Base-by-base conservation (phyloP, 1,140 invertebrate species). In the Triops longicaudatus region DNA sequence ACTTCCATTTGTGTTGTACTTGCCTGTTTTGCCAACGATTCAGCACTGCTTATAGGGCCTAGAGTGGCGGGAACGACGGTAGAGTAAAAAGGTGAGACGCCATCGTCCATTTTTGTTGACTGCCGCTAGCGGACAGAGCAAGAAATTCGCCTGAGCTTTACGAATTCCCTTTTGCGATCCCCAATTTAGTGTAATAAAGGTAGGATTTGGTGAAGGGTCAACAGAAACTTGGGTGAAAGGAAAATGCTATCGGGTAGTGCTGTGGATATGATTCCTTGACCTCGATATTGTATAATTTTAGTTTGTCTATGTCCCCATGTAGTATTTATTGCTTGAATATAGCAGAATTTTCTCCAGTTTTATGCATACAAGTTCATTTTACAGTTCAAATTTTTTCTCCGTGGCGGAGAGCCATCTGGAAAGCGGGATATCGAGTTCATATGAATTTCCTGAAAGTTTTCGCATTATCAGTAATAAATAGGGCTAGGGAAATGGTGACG, bases 71-170 rank as follows among this genome's bases (percentile, higher is more conserved):
- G 50, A 63, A 63, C 50, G 50, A 63, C 50, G 50, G 7, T 63
- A 17, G 5, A 63, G 50, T 63, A 63, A 63, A 63, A 63, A 63
- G 50, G 50, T 63, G 50, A 63, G 50, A 63, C 50, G 50, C 50
- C 50, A 63, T 63, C 50, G 50, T 63, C 50, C 50, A 63, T 63
- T 63, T 63, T 63, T 63, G 17, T 63, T 63, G 50, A 63, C 50
- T 63, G 50, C 50, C 50, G 50, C 50, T 63, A 63, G 50, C 50
- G 50, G 50, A 63, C 50, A 9, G 50, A n/a, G 50, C 7, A 10
- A 63, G 50, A 63, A 63, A 63, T 63, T 63, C 50, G 14, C 22
- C 50, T 63, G 50, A 22, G 50, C n/a, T 63, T 63, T 63, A 6
- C 14, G 17, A 63, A 63, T 7, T 37, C 31, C 31, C 31, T 37